These are phyloP conservation scores for Trachelus stipa DNA, from an alignment of 2,888 invertebrate species.

Conservation along the genomic window DNA sequence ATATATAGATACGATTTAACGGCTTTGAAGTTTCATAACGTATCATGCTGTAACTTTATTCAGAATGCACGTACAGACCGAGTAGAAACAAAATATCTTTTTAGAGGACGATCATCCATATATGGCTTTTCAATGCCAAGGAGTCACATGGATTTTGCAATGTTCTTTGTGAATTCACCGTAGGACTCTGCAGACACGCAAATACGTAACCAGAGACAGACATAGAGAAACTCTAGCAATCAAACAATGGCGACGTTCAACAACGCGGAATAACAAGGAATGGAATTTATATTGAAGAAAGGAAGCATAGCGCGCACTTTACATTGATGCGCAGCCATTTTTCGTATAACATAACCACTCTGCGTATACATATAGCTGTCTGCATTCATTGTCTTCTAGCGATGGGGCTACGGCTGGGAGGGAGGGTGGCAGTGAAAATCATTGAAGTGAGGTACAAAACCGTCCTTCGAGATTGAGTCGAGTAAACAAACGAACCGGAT, in stretches of 20 bases:
- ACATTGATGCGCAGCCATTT: not conserved
- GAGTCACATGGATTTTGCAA: not conserved
- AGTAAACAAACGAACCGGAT: not conserved
- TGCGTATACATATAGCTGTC: not conserved
- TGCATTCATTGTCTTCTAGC: not conserved
- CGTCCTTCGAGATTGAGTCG: not conserved
- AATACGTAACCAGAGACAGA: not conserved
- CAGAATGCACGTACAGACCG: not conserved
- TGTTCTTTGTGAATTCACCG: not conserved
- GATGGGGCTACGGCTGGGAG: not conserved
- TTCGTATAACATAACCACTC: not conserved
- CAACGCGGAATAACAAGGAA: not conserved
- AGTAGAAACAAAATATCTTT: not conserved
- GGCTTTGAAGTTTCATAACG: not conserved
- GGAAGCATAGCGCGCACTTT: not conserved
- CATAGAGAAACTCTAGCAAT: not conserved
- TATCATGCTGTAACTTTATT: not conserved
- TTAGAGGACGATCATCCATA: not conserved
- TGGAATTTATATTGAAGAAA: not conserved
- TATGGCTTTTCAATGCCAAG: not conserved
- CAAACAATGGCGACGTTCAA: not conserved
- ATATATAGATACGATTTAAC: not conserved
- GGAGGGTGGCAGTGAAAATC: not conserved
- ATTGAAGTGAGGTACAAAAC: too few species aligned
- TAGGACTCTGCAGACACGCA: not conserved